phyloP scores from a whole-genome alignment of 30 jellyfish, hydroid and myxozoan genomes.

The Aurelia sp. region DNA sequence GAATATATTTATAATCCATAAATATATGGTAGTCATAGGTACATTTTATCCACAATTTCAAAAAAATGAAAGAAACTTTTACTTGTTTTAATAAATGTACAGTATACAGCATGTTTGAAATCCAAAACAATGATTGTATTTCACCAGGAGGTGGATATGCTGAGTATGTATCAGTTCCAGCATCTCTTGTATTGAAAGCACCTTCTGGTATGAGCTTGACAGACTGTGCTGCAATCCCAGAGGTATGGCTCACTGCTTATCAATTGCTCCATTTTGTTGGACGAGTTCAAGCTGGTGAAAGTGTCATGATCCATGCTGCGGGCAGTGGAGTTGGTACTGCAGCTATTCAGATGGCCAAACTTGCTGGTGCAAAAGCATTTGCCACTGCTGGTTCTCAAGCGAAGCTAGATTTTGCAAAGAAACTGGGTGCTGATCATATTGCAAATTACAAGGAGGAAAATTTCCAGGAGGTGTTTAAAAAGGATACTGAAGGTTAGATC shows the following conservation, averaged over 20 bases:
- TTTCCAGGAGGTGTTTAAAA: conserved; percentile 75
- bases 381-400: conserved; percentile 94
- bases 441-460: conserved; percentile 87
- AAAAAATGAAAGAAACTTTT: too few relatives aligned
- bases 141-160: conserved; percentile 96
- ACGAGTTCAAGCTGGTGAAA: conserved; percentile 59
- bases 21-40: too few relatives aligned
- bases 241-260: conserved; percentile 91
- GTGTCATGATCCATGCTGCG: conserved; percentile 95
- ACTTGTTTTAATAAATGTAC: too few relatives aligned
- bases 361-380: conserved; percentile 69
- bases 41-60: too few relatives aligned
- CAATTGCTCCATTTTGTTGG: conserved; percentile 90
- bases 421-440: conserved; percentile 87
- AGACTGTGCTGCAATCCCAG: conserved; percentile 95
- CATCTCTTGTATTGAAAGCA: conserved; percentile 72
- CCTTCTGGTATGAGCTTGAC: conserved; percentile 76
- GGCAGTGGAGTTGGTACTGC: conserved; percentile 99
- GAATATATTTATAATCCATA: too few relatives aligned
- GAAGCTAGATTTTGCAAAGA: conserved; percentile 77
- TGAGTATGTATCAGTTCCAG: conserved; percentile 88
- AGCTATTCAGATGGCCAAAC: conserved; percentile 84
- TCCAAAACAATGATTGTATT: background rate
- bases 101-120: too few relatives aligned
- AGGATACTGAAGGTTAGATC: conserved; percentile 72